A percentile compares a stretch with the other conserved stretches of the same genome.
phyloP scores from a whole-genome alignment of 2,113 vertebrate genomes.

The Larimichthys crocea region DNA sequence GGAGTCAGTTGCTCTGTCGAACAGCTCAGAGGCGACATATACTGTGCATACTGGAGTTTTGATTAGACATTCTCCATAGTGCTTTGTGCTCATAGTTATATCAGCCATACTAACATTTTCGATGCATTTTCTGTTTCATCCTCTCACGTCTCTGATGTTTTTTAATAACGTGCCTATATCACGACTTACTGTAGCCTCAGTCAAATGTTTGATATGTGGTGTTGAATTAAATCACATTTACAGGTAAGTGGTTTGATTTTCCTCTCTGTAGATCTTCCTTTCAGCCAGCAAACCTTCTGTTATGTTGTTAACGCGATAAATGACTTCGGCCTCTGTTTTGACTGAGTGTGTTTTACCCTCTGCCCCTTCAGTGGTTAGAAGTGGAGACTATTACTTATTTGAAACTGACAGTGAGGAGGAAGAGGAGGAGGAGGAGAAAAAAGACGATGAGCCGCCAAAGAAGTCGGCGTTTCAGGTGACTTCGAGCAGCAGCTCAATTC shows the following conservation, averaged over 20 bases:
- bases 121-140: constrained; percentile 14
- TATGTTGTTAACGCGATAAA: background rate
- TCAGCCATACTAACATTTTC: constrained; percentile 7
- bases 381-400: constrained; percentile 99
- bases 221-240: background rate
- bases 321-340: constrained; percentile 10
- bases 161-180: background rate
- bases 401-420: constrained; percentile 99
- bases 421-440: constrained; percentile 92
- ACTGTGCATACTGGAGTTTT: constrained; percentile 33
- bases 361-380: constrained; percentile 96
- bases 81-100: constrained; percentile 37
- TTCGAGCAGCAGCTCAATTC: background rate
- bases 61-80: constrained; percentile 19
- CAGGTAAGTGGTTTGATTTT: constrained; percentile 26
- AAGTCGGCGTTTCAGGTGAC: constrained; percentile 97
- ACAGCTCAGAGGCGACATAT: constrained; percentile 17
- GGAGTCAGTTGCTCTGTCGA: constrained; percentile 50
- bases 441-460: constrained; percentile 90
- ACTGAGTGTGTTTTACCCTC: constrained; percentile 69
- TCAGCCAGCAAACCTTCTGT: constrained; percentile 22
- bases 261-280: background rate
- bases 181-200: background rate
- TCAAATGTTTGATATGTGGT: background rate
- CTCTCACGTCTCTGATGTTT: constrained; percentile 1